Evolutionary conservation across 2,797 vertebrate genomes (phyloP).

Genomic region (Perodicticus potto): DNA sequence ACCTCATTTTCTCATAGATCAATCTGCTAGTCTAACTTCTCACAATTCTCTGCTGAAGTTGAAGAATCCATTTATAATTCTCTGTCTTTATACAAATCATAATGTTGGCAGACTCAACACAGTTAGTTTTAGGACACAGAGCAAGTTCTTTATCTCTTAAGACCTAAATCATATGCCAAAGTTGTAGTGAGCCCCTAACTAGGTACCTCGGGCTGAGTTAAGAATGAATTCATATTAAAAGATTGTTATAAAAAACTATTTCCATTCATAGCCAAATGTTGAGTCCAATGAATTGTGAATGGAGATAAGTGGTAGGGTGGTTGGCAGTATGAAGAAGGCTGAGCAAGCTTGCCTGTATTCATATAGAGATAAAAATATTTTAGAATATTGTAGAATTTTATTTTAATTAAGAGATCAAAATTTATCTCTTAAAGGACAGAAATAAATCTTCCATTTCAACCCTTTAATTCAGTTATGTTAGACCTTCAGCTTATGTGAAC

Average conservation of each 20-base stretch:
- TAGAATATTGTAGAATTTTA: conserved; percentile 9
- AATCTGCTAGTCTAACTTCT: neutral
- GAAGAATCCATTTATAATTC: neutral
- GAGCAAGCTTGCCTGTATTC: neutral
- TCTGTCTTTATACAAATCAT: neutral
- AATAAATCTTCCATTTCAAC: conserved; percentile 43
- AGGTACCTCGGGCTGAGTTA: neutral
- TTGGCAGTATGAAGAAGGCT: neutral
- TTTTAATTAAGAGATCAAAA: conserved; percentile 66
- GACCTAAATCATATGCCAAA: neutral
- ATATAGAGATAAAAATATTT: conserved; percentile 7
- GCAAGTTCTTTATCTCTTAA: conserved; percentile 19
- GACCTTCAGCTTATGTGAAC: conserved; percentile 27
- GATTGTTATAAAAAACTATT: neutral
- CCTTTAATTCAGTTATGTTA: conserved; percentile 58
- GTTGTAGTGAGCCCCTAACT: neutral
- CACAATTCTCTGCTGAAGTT: neutral
- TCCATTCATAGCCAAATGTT: neutral
- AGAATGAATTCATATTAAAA: conserved; percentile 21
- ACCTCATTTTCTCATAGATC: neutral
- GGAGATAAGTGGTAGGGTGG: neutral
- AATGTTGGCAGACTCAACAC: neutral
- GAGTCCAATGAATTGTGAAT: neutral
- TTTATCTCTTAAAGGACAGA: conserved; percentile 52
- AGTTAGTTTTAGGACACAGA: neutral